phyloP scores from a whole-genome alignment of 2,113 vertebrate genomes.

The Excalfactoria chinensis region DNA sequence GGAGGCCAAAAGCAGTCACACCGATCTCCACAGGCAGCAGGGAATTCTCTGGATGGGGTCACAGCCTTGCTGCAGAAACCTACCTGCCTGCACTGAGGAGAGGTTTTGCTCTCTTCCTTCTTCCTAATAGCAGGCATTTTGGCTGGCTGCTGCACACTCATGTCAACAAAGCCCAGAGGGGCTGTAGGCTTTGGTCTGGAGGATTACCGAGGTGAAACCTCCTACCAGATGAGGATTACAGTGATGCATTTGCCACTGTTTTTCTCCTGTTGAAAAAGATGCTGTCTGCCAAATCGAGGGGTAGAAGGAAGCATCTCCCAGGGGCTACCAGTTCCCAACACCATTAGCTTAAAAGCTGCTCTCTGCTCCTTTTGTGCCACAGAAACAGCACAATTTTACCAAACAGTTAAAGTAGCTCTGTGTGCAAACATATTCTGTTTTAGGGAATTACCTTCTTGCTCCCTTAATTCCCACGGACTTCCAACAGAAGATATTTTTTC shows the following conservation, averaged over 20 bases:
- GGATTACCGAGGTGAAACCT: neutral
- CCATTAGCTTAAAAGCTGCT: neutral
- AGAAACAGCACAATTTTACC: neutral
- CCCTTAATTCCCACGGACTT: neutral
- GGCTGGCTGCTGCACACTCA: neutral
- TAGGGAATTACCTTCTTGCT: neutral
- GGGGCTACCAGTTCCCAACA: neutral
- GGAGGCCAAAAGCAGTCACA: neutral
- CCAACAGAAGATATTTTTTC: slow-evolving; percentile 22
- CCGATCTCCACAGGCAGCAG: fast-evolving
- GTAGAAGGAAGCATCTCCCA: neutral
- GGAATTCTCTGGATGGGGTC: neutral
- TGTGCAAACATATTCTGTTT: neutral
- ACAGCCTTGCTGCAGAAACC: neutral
- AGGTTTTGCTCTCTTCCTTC: neutral
- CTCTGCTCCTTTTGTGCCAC: neutral
- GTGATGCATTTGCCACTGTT: neutral
- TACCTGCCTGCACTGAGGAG: fast-evolving
- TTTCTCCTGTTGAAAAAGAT: neutral
- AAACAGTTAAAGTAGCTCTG: neutral
- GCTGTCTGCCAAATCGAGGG: neutral
- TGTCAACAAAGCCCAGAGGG: neutral
- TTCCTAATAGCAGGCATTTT: neutral
- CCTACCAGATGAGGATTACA: neutral
- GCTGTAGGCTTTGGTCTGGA: fast-evolving